Evolutionary conservation across 53 echinoderm and acorn worm species (phyloP).

Genomic region (Echinarachnius parma): DNA sequence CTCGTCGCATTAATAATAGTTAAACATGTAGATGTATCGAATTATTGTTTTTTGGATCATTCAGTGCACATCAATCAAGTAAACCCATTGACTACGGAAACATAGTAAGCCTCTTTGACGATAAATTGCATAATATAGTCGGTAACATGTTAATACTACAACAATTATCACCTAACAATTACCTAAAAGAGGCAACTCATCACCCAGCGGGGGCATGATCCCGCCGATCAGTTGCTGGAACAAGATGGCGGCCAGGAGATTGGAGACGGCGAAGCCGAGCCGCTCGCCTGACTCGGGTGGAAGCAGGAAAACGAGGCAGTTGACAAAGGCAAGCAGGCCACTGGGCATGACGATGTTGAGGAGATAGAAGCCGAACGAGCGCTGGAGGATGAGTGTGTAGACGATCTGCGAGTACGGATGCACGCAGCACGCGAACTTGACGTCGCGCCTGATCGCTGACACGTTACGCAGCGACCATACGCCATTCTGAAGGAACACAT

Average conservation of each 20-base stretch:
- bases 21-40: too few species aligned
- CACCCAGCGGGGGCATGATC: conserved; percentile 13
- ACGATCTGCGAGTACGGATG: conserved; percentile 57
- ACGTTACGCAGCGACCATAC: conserved; percentile 56
- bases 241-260: conserved; percentile 59
- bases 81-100: too few species aligned
- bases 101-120: not conserved
- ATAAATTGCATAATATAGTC: not conserved
- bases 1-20: too few species aligned
- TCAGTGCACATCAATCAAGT: too few species aligned
- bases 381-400: conserved; percentile 55
- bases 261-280: conserved; percentile 70
- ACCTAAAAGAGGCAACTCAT: conserved; percentile 31
- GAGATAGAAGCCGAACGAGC: conserved; percentile 65
- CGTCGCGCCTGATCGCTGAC: not conserved
- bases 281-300: conserved; percentile 80
- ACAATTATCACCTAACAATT: too few species aligned
- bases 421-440: conserved; percentile 56
- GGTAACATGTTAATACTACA: too few species aligned
- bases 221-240: conserved; percentile 63
- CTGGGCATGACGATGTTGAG: conserved; percentile 73
- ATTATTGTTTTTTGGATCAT: too few species aligned
- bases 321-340: conserved; percentile 59
- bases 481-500: conserved; percentile 66
- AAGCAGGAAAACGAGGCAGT: conserved; percentile 67